These are phyloP conservation scores for Strix occidentalis DNA, from an alignment of 2,797 vertebrate species.

Conservation along the genomic window DNA sequence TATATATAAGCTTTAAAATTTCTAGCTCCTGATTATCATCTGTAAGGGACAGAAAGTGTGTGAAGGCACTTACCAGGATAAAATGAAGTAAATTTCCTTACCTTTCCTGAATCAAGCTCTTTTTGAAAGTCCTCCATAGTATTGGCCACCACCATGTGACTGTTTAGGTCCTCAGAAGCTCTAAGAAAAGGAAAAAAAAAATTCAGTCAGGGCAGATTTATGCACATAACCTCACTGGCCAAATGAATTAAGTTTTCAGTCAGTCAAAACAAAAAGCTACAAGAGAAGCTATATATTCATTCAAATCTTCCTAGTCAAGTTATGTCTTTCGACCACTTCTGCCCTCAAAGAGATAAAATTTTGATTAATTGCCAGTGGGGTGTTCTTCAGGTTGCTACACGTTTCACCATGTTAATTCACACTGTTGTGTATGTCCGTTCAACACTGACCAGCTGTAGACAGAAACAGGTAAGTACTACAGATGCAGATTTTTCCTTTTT, in stretches of 20 bases:
- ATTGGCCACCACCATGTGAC: constrained; percentile 88
- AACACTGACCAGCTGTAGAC: background rate
- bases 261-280: background rate
- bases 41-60: background rate
- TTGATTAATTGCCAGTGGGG: background rate
- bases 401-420: background rate
- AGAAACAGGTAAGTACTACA: background rate
- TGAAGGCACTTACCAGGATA: background rate
- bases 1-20: background rate
- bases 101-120: constrained; percentile 90
- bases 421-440: background rate
- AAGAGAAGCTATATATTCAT: background rate
- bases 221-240: background rate
- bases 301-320: background rate
- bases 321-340: background rate
- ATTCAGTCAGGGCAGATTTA: background rate
- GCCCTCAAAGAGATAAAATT: background rate
- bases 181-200: constrained; percentile 68
- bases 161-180: constrained; percentile 87
- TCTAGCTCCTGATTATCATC: background rate
- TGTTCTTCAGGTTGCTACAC: background rate
- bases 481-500: background rate
- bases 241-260: background rate
- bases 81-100: constrained; percentile 60
- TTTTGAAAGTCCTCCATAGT: constrained; percentile 94